phyloP scores from a whole-genome alignment of 2,797 vertebrate genomes.

The Arrhamphus sclerolepis region DNA sequence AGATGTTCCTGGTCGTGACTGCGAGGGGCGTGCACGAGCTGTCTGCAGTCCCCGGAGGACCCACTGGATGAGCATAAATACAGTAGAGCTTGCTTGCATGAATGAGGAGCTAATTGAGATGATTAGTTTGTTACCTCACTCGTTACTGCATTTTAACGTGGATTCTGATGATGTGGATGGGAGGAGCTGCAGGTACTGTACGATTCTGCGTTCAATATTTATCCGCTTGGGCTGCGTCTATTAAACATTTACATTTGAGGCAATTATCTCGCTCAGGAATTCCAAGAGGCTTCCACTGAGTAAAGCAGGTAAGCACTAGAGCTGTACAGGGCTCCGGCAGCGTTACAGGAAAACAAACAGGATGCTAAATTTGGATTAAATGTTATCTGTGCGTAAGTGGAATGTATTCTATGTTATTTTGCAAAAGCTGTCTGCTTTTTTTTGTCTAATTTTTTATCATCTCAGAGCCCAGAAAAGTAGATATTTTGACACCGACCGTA shows the following conservation, averaged over 20 bases:
- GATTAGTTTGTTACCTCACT: slow-evolving; percentile 72
- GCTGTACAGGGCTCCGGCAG: neutral
- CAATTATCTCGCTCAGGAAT: slow-evolving; percentile 28
- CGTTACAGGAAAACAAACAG: neutral
- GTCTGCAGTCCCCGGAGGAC: slow-evolving; percentile 59
- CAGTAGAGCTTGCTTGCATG: slow-evolving; percentile 57
- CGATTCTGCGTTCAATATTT: slow-evolving; percentile 18
- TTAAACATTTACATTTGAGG: slow-evolving; percentile 8
- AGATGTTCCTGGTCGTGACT: slow-evolving; percentile 65
- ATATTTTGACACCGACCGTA: no score
- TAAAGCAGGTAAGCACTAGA: slow-evolving; percentile 10
- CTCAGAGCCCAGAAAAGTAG: no score
- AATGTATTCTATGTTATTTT: neutral
- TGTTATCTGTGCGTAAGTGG: no score
- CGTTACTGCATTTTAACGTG: slow-evolving; percentile 73
- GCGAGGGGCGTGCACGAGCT: slow-evolving; percentile 27
- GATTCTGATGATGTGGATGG: slow-evolving; percentile 52
- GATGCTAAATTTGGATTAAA: no score
- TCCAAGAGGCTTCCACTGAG: neutral
- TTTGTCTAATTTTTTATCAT: no score
- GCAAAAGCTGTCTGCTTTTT: no score
- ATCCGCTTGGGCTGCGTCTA: slow-evolving; percentile 3
- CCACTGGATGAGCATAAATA: slow-evolving; percentile 43
- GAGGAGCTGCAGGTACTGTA: slow-evolving; percentile 8
- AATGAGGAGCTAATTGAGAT: slow-evolving; percentile 73